Conservation (phyloP, 1,140 invertebrate species). For the Heliconius hewitsoni region DNA sequence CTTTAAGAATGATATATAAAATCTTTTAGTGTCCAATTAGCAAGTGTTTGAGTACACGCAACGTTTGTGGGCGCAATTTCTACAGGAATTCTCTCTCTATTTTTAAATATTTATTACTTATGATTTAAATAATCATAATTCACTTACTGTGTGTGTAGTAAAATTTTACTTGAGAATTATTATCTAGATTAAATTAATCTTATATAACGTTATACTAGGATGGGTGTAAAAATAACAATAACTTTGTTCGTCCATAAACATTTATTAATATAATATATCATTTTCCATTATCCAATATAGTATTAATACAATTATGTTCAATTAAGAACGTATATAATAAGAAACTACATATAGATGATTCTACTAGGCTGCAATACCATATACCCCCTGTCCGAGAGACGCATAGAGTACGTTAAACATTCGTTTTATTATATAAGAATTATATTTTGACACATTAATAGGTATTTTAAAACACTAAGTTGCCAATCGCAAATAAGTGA, state of each 20-base stretch:
- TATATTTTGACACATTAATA: slow-evolving; percentile 72
- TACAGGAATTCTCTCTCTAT: too few relatives aligned
- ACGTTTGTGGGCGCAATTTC: too few relatives aligned
- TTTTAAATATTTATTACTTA: too few relatives aligned
- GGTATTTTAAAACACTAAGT: slow-evolving; percentile 70
- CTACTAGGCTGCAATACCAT: slow-evolving; percentile 76
- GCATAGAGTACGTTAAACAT: slow-evolving; percentile 72
- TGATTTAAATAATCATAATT: too few relatives aligned
- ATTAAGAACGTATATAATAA: slow-evolving; percentile 63
- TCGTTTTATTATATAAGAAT: slow-evolving; percentile 68
- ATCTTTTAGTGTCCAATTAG: too few relatives aligned
- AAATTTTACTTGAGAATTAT: background rate
- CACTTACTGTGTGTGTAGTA: too few relatives aligned
- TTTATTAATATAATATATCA: slow-evolving; percentile 79
- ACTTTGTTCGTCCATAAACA: slow-evolving; percentile 69
- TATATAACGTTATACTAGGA: background rate
- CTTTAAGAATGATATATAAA: too few relatives aligned
- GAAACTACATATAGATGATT: slow-evolving; percentile 76
- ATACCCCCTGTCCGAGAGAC: slow-evolving; percentile 72
- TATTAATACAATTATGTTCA: slow-evolving; percentile 71
- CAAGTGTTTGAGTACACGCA: too few relatives aligned
- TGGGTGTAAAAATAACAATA: slow-evolving; percentile 27
- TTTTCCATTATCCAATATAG: slow-evolving; percentile 77
- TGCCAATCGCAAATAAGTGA: slow-evolving; percentile 79
- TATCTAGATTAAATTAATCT: background rate